Conservation (phyloP, 2,113 vertebrate species). For the Poecilia latipinna region DNA sequence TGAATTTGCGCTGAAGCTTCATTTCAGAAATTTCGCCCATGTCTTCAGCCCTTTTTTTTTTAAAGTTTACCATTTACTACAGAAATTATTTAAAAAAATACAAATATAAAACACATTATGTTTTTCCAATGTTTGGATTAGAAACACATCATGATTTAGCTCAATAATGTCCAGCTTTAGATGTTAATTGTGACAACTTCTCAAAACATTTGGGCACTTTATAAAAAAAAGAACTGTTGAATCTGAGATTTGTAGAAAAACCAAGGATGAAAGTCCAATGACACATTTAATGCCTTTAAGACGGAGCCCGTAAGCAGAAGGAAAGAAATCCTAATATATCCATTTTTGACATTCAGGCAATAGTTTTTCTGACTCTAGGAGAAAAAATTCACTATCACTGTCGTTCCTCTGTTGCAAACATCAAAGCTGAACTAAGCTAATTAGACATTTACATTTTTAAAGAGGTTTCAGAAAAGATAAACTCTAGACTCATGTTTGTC, state of each 20-base stretch:
- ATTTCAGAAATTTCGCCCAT: too few species aligned
- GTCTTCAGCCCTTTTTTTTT: too few species aligned
- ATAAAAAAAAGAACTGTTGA: background rate
- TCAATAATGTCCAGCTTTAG: background rate
- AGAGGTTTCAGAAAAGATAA: conserved; percentile 37
- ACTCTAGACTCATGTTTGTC: conserved; percentile 18
- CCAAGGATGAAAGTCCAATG: conserved; percentile 3
- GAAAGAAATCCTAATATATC: conserved; percentile 20
- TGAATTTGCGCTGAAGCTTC: too few species aligned
- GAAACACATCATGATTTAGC: background rate
- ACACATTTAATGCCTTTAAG: conserved; percentile 1
- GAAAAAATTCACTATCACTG: conserved; percentile 14
- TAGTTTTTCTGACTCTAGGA: conserved; percentile 16
- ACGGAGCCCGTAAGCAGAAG: conserved; percentile 7
- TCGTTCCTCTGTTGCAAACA: conserved; percentile 17
- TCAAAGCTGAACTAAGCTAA: conserved; percentile 42
- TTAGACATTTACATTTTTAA: conserved; percentile 34
- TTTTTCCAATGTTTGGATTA: background rate
- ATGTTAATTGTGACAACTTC: background rate
- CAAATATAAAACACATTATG: background rate
- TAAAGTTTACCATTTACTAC: background rate
- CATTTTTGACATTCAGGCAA: background rate
- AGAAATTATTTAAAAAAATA: background rate
- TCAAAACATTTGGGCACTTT: background rate
- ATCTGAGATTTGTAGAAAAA: background rate